phyloP scores from a whole-genome alignment of 2,888 invertebrate genomes.

The Brachyptera risi region DNA sequence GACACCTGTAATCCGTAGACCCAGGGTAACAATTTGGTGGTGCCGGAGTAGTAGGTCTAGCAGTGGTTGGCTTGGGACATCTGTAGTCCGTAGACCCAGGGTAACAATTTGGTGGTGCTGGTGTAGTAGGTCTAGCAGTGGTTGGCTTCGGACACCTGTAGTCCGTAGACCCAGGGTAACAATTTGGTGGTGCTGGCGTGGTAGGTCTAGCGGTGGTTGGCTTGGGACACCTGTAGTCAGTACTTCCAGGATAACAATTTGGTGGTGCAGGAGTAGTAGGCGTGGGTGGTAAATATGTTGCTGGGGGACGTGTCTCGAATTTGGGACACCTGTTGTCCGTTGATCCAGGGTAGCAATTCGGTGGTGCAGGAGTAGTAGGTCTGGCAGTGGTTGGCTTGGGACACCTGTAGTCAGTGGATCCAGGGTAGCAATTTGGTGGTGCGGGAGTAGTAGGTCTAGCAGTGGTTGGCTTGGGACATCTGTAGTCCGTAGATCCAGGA shows the following conservation, averaged over 20 bases:
- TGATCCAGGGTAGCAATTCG: slow-evolving; percentile 25
- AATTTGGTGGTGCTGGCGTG: slow-evolving; percentile 34
- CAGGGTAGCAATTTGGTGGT: slow-evolving; percentile 41
- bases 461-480: slow-evolving; percentile 24
- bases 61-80: slow-evolving; percentile 33
- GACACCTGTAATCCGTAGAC: slow-evolving; percentile 32
- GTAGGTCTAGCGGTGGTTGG: slow-evolving; percentile 38
- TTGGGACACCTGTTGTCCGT: slow-evolving; percentile 10
- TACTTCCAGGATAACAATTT: slow-evolving; percentile 23
- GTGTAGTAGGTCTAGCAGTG: slow-evolving; percentile 17
- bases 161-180: slow-evolving; percentile 38
- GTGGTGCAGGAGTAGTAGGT: slow-evolving; percentile 36
- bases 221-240: slow-evolving; percentile 22
- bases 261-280: slow-evolving; percentile 35
- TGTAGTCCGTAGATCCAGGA: slow-evolving; percentile 34
- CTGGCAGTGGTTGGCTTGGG: slow-evolving; percentile 40
- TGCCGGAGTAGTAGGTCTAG: slow-evolving; percentile 31
- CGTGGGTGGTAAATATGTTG: too few species aligned
- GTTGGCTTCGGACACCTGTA: slow-evolving; percentile 31
- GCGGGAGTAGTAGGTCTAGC: slow-evolving; percentile 26
- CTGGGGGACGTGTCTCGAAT: slow-evolving; percentile 33
- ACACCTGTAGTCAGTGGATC: slow-evolving; percentile 40
- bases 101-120: slow-evolving; percentile 37
- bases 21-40: slow-evolving; percentile 35
- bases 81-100: slow-evolving; percentile 32